Base-by-base conservation (phyloP, 1,140 invertebrate species). In the Dendroctonus valens region DNA sequence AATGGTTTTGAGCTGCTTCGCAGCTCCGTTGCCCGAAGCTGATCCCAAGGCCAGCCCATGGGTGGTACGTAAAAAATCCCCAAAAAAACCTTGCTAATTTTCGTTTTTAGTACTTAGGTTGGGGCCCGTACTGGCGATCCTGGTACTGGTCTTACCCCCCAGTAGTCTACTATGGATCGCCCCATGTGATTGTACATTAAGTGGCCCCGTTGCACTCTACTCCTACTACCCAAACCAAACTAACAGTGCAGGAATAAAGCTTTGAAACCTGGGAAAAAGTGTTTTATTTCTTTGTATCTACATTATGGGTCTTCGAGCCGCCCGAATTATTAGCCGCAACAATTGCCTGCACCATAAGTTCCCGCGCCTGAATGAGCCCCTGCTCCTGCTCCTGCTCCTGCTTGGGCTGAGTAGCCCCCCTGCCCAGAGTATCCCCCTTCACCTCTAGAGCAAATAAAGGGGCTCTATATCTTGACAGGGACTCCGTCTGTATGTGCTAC, bases 261-360 rank as follows among this genome's bases (percentile, higher is more conserved):
- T 52, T 52, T 15, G 9, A 37, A 46, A 11, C 2, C 12, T 46
- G 12, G 44, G 12, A 11, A 11, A 11, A 46, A 5, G 12, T 46
- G 44, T 11, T 46, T 46, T 46, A 46, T 11, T 3, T 46, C 12
- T 11, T 4, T 46, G 2, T 3, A 46, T 12, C 9, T 46, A 12
- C 44, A 11, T 46, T 46, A 46, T 5, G 5, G 9, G 12, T 11
- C 12, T 3, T 46, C 9, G 3, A 26, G 9, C n/a, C n/a, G n/a
- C n/a, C n/a, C n/a, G n/a, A 6, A 8, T 52, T 12, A 14, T 15
- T 52, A 15, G 5, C 52, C 7, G 41, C 9, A 7, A 11, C 51
- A 14, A 11, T 12, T 14, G 37, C 37, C 7, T 5, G 50, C 61
- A 50, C 62, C 62, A 46, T 65, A 51, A 37, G 11, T 40, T 6